Evolutionary conservation across 2,888 invertebrate species (phyloP).

Genomic region (Idaea straminata): DNA sequence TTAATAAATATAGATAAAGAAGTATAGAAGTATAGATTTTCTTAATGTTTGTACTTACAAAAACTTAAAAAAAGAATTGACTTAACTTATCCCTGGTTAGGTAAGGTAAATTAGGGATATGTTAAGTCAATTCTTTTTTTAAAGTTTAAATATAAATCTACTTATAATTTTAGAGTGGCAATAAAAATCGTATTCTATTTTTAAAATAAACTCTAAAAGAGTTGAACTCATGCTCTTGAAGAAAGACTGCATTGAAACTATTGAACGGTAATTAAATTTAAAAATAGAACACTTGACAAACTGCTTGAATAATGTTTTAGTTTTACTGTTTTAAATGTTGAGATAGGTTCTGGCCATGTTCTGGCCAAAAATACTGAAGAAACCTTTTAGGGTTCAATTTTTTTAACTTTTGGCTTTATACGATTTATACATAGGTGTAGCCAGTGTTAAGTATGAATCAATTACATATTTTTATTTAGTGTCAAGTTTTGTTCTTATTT

Average conservation of each 20-base stretch:
- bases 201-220: not conserved
- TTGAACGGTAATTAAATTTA: conserved; percentile 3
- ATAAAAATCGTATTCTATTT: not conserved
- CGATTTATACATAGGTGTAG: no score
- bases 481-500: no score
- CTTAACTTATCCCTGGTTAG: no score
- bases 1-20: no score
- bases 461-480: no score
- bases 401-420: no score
- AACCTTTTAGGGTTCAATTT: no score
- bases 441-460: no score
- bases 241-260: conserved; percentile 34
- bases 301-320: conserved; percentile 1
- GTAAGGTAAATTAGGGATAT: no score
- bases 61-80: no score
- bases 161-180: not conserved
- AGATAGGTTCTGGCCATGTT: not conserved
- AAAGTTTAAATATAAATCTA: not conserved
- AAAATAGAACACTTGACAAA: conserved; percentile 5
- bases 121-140: not conserved
- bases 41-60: no score
- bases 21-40: no score
- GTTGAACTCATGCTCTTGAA: conserved; percentile 24
- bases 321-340: not conserved
- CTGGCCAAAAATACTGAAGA: not conserved